Conservation (phyloP, 2,888 invertebrate genomes). For the Ochropleura plecta region DNA sequence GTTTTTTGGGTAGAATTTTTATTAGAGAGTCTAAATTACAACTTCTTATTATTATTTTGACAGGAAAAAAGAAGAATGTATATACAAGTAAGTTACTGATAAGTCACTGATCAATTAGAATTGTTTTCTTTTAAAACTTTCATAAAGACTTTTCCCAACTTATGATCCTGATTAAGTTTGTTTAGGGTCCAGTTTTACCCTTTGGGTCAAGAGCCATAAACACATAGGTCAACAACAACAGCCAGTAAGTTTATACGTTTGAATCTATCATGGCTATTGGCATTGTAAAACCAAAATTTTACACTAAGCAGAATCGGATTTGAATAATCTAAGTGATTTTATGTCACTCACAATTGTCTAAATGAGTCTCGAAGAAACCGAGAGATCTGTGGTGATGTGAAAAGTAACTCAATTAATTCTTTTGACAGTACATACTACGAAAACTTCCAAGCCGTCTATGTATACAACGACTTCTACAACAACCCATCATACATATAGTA, state of each 20-base stretch:
- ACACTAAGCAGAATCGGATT: not conserved
- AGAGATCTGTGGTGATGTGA: not conserved
- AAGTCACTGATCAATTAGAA: not conserved
- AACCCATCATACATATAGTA: conserved; percentile 3
- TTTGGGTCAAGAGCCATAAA: too few species aligned
- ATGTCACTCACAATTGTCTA: not conserved
- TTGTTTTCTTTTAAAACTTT: too few species aligned
- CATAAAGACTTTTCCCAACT: not conserved
- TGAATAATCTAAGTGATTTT: not conserved
- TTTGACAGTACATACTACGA: conserved; percentile 9
- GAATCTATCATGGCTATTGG: not conserved
- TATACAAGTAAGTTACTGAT: conserved; percentile 4
- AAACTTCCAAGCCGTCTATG: not conserved
- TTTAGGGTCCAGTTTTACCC: too few species aligned
- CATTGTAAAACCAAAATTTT: not conserved
- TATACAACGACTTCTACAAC: conserved; percentile 6
- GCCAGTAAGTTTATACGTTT: conserved; percentile 12
- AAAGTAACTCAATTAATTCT: conserved; percentile 12
- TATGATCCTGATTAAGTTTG: not conserved
- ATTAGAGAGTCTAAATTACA: not conserved
- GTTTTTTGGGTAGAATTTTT: not conserved
- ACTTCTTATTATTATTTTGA: not conserved
- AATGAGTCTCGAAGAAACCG: not conserved
- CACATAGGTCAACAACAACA: not conserved
- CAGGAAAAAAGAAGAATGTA: not conserved